These are phyloP conservation scores for Leptopilina boulardi DNA, from an alignment of 1,140 invertebrate genomes.

Conservation along the genomic window DNA sequence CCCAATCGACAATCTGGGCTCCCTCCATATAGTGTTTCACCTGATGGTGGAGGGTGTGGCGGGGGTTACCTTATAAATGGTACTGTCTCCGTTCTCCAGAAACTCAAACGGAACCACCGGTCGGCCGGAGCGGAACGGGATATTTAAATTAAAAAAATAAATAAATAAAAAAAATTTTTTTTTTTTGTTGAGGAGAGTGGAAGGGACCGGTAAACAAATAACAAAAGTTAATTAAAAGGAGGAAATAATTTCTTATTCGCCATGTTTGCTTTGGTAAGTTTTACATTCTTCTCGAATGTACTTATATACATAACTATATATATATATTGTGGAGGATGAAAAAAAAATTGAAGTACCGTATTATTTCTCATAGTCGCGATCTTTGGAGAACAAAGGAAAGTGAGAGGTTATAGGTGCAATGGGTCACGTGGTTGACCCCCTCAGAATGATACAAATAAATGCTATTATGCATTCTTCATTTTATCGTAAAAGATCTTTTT, in stretches of 20 bases:
- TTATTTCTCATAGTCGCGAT: conserved; percentile 40
- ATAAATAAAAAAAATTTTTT: not conserved
- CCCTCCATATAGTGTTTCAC: conserved; percentile 48
- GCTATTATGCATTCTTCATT: conserved; percentile 25
- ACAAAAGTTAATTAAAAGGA: conserved; percentile 39
- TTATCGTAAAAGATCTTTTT: conserved; percentile 11
- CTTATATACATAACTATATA: no score
- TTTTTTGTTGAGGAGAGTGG: conserved; percentile 37
- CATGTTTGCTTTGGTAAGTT: conserved; percentile 63
- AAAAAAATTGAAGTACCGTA: conserved; percentile 27
- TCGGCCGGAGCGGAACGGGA: conserved; percentile 44
- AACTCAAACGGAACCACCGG: conserved; percentile 64
- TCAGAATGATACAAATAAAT: not conserved
- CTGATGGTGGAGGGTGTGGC: conserved; percentile 65
- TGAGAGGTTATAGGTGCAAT: conserved; percentile 64
- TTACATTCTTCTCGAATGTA: conserved; percentile 40
- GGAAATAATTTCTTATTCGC: conserved; percentile 45
- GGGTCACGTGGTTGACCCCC: conserved; percentile 51
- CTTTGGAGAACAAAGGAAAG: conserved; percentile 71
- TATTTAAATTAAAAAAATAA: no score
- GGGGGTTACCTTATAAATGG: conserved; percentile 70
- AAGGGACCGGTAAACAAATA: conserved; percentile 60
- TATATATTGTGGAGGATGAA: not conserved
- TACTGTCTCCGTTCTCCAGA: conserved; percentile 70
- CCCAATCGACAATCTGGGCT: conserved; percentile 56